Evolutionary conservation across 2,888 invertebrate genomes (phyloP).

Genomic region (Caenorhabditis zanzibari): DNA sequence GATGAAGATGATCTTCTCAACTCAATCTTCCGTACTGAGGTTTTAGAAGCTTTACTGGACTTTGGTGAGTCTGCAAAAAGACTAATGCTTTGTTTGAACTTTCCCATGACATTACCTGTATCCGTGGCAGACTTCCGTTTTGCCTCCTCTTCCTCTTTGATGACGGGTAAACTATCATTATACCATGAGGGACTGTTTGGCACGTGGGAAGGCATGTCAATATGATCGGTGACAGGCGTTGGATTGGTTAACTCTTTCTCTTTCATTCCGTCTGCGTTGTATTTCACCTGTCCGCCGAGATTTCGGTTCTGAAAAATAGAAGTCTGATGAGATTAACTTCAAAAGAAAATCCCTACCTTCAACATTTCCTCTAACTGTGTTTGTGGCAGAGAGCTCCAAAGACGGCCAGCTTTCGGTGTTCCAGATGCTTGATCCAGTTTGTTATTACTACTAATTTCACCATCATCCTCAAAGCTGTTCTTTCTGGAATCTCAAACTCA

Average conservation of each 20-base stretch:
- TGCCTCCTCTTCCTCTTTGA: constrained; percentile 73
- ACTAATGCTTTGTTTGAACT: background rate
- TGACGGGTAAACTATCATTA: constrained; percentile 75
- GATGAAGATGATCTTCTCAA: constrained; percentile 44
- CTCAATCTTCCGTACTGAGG: constrained; percentile 6
- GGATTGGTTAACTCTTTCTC: constrained; percentile 28
- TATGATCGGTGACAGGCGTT: constrained; percentile 46
- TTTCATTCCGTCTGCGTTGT: constrained; percentile 61
- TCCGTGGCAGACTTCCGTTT: constrained; percentile 47
- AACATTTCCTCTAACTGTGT: constrained; percentile 66
- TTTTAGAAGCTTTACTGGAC: constrained; percentile 25
- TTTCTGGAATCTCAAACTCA: constrained; percentile 31
- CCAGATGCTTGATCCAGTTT: constrained; percentile 27
- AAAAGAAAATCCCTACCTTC: constrained; percentile 6
- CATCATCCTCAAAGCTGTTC: constrained; percentile 30
- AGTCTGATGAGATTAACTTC: background rate
- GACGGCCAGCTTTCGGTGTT: constrained; percentile 47
- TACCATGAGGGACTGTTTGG: constrained; percentile 51
- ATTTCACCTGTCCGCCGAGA: constrained; percentile 29
- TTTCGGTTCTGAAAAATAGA: constrained; percentile 20
- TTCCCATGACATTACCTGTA: constrained; percentile 25
- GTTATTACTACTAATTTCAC: constrained; percentile 11
- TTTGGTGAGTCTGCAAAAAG: constrained; percentile 41
- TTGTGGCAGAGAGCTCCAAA: constrained; percentile 64
- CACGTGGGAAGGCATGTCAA: constrained; percentile 39